phyloP scores from a whole-genome alignment of 1,140 invertebrate species.

The Drosophila ambigua region DNA sequence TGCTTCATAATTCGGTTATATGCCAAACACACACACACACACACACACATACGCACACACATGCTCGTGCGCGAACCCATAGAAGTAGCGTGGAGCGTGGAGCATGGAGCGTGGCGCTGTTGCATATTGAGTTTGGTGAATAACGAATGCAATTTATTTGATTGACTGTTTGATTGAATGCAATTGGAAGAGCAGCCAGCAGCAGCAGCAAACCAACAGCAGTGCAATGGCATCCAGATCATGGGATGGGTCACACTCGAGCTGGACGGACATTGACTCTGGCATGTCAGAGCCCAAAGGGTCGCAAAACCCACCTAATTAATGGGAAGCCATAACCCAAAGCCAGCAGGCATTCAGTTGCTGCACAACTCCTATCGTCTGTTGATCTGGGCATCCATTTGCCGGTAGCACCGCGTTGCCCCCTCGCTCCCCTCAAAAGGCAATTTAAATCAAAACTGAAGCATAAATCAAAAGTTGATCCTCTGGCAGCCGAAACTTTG shows the following conservation, averaged over 20 bases:
- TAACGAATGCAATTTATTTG: conserved; percentile 80
- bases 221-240: too few species aligned
- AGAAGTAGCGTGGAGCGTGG: background rate
- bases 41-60: background rate
- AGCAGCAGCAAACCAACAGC: conserved; percentile 4
- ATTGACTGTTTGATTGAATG: conserved; percentile 80
- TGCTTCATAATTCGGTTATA: conserved; percentile 74
- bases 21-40: conserved; percentile 14
- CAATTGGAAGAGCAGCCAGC: conserved; percentile 29
- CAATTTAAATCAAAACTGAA: conserved; percentile 4
- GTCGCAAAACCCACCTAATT: too few species aligned
- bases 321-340: too few species aligned
- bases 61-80: too few species aligned
- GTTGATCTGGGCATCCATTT: too few species aligned
- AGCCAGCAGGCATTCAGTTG: too few species aligned
- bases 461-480: conserved; percentile 14
- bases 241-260: too few species aligned
- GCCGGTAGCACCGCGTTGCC: too few species aligned
- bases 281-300: too few species aligned
- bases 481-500: conserved; percentile 5
- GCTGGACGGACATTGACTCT: too few species aligned
- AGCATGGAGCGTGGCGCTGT: conserved; percentile 12
- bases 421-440: too few species aligned
- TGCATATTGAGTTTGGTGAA: conserved; percentile 71
- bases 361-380: background rate